Percentiles rank a stretch among this genome's conserved stretches.
phyloP scores from a whole-genome alignment of 2,797 vertebrate species.

The Dendrocincla fuliginosa region DNA sequence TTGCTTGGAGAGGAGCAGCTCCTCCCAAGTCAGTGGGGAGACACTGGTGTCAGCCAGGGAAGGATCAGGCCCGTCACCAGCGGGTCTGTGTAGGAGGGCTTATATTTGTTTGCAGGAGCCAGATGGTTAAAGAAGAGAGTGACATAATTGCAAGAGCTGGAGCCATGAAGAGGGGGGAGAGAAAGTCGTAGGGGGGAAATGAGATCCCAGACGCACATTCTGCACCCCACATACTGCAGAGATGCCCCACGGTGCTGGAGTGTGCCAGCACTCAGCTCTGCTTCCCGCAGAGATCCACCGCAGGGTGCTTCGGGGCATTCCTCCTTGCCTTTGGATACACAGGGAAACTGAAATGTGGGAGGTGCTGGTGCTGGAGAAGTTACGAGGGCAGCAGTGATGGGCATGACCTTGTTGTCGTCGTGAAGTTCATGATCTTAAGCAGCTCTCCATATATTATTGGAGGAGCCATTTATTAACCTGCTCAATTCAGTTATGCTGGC shows the following conservation, averaged over 20 bases:
- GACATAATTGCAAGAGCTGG: slow-evolving; percentile 20
- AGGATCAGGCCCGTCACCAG: slow-evolving; percentile 41
- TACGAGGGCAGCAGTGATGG: neutral
- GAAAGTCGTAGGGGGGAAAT: neutral
- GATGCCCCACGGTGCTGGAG: neutral
- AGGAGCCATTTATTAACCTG: slow-evolving; percentile 25
- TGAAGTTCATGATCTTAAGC: slow-evolving; percentile 37
- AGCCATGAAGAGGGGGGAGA: neutral
- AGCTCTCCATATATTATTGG: slow-evolving; percentile 30
- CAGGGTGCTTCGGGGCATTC: accelerated
- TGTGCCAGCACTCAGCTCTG: neutral
- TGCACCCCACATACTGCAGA: accelerated
- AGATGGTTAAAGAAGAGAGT: slow-evolving; percentile 57
- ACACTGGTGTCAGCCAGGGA: neutral
- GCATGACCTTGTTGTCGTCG: neutral
- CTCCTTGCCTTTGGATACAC: neutral
- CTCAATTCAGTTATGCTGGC: neutral
- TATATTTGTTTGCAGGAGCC: slow-evolving; percentile 57
- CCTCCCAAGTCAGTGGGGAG: neutral
- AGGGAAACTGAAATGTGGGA: neutral
- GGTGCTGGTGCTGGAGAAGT: neutral
- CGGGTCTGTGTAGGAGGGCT: slow-evolving; percentile 57
- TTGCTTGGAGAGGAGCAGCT: accelerated
- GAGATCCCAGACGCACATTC: neutral
- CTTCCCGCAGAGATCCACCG: neutral